phyloP scores from a whole-genome alignment of 2,888 invertebrate genomes.

The Tupiocoris notatus region DNA sequence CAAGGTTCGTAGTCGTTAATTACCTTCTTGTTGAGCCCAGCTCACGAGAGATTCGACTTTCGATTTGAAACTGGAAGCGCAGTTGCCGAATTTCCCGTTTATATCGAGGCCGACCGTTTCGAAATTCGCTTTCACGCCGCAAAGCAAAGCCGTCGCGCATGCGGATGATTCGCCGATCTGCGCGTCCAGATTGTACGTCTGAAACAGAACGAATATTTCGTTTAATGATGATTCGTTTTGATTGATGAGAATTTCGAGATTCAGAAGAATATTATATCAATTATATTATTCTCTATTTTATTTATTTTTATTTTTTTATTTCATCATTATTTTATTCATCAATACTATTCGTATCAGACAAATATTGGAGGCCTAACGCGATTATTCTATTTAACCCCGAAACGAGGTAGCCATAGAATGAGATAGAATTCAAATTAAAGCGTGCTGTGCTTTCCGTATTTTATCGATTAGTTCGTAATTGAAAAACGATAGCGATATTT shows the following conservation, averaged over 20 bases:
- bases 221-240: neutral
- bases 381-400: too few species aligned
- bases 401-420: too few species aligned
- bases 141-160: constrained; percentile 51
- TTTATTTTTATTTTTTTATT: neutral
- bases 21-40: constrained; percentile 51
- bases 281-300: too few species aligned
- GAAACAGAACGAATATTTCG: constrained; percentile 42
- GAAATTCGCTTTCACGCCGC: constrained; percentile 51
- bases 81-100: constrained; percentile 49
- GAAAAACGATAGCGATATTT: neutral
- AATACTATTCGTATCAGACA: too few species aligned
- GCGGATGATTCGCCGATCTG: constrained; percentile 51
- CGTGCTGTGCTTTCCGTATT: neutral
- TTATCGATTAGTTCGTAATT: neutral
- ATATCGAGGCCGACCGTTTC: constrained; percentile 50
- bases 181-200: constrained; percentile 51
- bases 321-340: neutral
- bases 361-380: too few species aligned
- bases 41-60: constrained; percentile 48
- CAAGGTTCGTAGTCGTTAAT: too few species aligned
- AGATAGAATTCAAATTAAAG: neutral
- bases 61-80: constrained; percentile 48
- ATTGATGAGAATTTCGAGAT: too few species aligned
- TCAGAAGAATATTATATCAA: too few species aligned